Percentiles rank a stretch among this genome's conserved stretches.
Evolutionary conservation across 2,113 vertebrate species (phyloP).

Genomic region (Craseonycteris thonglongyai): DNA sequence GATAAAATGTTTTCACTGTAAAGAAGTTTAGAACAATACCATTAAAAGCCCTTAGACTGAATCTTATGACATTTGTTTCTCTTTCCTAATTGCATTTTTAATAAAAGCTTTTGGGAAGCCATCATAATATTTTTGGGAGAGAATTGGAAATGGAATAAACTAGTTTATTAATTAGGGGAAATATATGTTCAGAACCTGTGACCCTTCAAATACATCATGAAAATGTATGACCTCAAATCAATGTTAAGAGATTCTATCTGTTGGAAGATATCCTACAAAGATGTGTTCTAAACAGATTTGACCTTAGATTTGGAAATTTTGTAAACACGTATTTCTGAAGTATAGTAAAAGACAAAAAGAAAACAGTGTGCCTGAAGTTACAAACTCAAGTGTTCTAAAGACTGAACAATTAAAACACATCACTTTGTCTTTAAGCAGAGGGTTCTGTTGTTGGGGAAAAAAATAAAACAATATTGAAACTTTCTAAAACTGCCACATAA

Average conservation of each 20-base stretch:
- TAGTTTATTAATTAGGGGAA: neutral
- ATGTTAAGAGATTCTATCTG: neutral
- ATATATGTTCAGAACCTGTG: neutral
- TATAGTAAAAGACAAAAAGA: neutral
- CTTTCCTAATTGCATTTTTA: neutral
- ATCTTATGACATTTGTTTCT: neutral
- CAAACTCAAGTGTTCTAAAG: neutral
- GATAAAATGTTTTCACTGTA: neutral
- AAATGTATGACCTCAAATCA: neutral
- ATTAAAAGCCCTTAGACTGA: neutral
- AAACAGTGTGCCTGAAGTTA: neutral
- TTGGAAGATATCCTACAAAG: neutral
- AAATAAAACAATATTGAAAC: neutral
- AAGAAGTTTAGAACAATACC: neutral
- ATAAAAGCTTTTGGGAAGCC: neutral
- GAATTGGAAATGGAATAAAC: neutral
- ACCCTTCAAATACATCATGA: neutral
- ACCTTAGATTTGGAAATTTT: neutral
- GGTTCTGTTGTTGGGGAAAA: neutral
- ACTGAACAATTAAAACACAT: neutral
- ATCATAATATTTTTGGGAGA: neutral
- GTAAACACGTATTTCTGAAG: neutral
- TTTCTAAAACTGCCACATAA: conserved; percentile 28
- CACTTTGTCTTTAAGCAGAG: conserved; percentile 21
- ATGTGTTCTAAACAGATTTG: neutral